Evolutionary conservation across 2,888 invertebrate species (phyloP), one percentile per base, ranked within the genome.

Genomic region (Reticulitermes lucifugus): DNA sequence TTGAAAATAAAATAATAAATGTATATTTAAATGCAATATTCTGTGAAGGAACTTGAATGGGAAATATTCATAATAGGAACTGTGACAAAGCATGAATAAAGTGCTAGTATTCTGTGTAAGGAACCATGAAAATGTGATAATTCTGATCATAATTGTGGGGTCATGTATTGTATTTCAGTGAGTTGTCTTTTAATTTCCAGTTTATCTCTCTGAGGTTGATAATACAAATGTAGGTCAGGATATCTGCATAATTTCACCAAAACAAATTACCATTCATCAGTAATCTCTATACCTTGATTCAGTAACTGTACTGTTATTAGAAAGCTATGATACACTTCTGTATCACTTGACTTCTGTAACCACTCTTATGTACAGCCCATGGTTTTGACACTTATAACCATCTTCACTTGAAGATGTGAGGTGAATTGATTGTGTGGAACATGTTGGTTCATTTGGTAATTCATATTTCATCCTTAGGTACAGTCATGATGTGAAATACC

Each of bases 11-110:
- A 73, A 73, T 41, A 73, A 73, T 73, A 41, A 35, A 29, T 73
- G 73, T 73, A 41, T 73, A 73, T 73, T 73, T 73, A 73, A 73
- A 73, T 29, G 73, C 73, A 73, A 73, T 73, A 73, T 73, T 73
- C 73, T 73, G 41, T 14, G 71, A 71, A 14, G n/a, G 35, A 29
- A 41, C 18, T 41, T 18, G 21, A 21, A 73, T 29, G 14, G 73
- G 41, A 73, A 73, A 14, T 12, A n/a, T 65, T 65, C n/a, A 73
- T 73, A 6, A 73, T 41, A 21, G 35, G 25, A n/a, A 70, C 18
- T 70, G 70, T 29, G 70, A 29, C 25, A 70, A n/a, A 9, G 9
- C 10, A 10, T 25, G 70, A 18, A 41, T 41, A 73, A 29, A 41
- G 18, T 41, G 21, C 41, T 73, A 21, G 14, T 73, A 22, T 73